Conservation (phyloP, 2,888 invertebrate genomes). For the Oligia latruncula region DNA sequence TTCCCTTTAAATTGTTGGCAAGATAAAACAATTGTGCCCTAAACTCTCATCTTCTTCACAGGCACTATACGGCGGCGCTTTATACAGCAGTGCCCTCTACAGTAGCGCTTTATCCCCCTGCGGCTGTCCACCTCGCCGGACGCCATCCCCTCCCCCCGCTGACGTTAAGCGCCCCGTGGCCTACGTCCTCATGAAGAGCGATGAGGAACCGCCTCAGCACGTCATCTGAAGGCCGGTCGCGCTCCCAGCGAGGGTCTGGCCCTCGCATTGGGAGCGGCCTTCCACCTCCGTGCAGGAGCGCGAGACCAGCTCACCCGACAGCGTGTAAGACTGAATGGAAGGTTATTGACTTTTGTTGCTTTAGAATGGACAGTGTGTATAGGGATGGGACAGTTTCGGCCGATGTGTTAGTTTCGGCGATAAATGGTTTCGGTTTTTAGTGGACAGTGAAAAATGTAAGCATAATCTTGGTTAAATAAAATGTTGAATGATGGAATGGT, state of each 20-base stretch:
- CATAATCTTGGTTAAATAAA: conserved; percentile 22
- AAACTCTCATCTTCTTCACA: conserved; percentile 61
- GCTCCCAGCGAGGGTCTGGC: conserved; percentile 92
- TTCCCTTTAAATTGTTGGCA: not conserved
- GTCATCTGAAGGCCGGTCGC: conserved; percentile 96
- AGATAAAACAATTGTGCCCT: not conserved
- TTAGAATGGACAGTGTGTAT: conserved; percentile 12
- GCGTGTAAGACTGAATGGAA: conserved; percentile 77
- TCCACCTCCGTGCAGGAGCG: conserved; percentile 84
- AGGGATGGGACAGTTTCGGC: conserved; percentile 46
- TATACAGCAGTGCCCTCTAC: conserved; percentile 87
- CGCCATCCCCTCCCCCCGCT: conserved; percentile 83
- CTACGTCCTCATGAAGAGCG: conserved; percentile 92
- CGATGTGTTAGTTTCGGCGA: conserved; percentile 25
- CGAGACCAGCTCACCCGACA: conserved; percentile 85
- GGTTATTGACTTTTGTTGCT: conserved; percentile 44
- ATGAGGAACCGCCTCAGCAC: conserved; percentile 91
- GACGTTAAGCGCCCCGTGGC: conserved; percentile 90
- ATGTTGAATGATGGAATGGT: conserved; percentile 57
- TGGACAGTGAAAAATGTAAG: conserved; percentile 29
- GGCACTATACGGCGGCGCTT: conserved; percentile 87
- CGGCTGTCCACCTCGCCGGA: conserved; percentile 85
- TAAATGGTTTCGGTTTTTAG: conserved; percentile 24
- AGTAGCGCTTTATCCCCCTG: conserved; percentile 86
- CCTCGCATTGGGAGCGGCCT: conserved; percentile 88